Conservation (phyloP, 2,113 vertebrate species). For the Pagrus major region DNA sequence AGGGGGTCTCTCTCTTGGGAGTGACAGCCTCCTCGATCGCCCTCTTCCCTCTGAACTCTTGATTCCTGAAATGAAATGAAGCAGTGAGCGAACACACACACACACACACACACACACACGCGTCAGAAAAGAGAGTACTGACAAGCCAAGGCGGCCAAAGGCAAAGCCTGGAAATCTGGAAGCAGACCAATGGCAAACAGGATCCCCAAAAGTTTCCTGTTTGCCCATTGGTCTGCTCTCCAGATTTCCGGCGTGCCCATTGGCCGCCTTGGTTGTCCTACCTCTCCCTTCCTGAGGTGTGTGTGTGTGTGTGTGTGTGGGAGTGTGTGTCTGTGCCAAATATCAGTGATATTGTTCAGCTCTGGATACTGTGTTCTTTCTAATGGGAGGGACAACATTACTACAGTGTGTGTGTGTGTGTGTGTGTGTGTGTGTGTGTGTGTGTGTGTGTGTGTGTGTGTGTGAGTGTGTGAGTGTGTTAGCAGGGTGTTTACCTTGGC, state of each 20-base stretch:
- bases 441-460: slow-evolving; percentile 20
- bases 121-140: no score
- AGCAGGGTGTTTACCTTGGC: slow-evolving; percentile 48
- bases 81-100: slow-evolving; percentile 15
- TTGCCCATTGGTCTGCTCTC: slow-evolving; percentile 66
- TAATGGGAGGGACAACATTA: not conserved
- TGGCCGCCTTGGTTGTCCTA: slow-evolving; percentile 56
- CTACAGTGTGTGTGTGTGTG: not conserved
- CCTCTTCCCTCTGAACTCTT: slow-evolving; percentile 34
- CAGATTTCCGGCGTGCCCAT: slow-evolving; percentile 60
- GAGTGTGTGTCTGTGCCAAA: slow-evolving; percentile 44
- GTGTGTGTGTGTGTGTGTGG: slow-evolving; percentile 32
- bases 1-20: slow-evolving; percentile 3
- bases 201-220: slow-evolving; percentile 70
- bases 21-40: not conserved
- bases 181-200: no score
- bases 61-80: slow-evolving; percentile 65
- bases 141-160: no score
- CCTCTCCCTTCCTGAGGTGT: slow-evolving; percentile 33
- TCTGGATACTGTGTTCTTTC: slow-evolving; percentile 26
- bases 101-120: slow-evolving; percentile 2
- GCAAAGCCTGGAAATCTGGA: no score
- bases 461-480: slow-evolving; percentile 29
- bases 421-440: slow-evolving; percentile 14
- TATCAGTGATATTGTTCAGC: slow-evolving; percentile 73